Evolutionary conservation across 2,113 vertebrate genomes (phyloP), one percentile per base, ranked within the genome.

Genomic region (Propithecus coquereli): DNA sequence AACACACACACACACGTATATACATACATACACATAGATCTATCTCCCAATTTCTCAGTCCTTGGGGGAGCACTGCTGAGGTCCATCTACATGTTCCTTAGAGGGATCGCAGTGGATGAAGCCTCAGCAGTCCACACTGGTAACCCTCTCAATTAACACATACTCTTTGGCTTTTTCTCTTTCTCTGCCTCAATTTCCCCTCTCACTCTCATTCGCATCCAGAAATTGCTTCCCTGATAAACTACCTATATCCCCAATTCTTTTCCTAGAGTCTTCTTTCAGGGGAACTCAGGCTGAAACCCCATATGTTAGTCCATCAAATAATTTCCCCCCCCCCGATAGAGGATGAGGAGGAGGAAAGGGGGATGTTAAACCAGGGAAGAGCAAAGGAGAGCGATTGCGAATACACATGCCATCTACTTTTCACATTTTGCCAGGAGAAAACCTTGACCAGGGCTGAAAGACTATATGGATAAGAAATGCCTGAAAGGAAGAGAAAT

Each of bases 401-500:
- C 37, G 57, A 92, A 12, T 34, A 27, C 2, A 52, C 70, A 70
- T 18, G 54, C 7, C 54, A 65, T 6, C 47, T 12, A 20, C 13
- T 79, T 88, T 37, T 73, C 76, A 76, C 34, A 54, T 54, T 90
- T 74, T 94, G 20, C 68, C 52, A 70, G 11, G 9, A 79, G 80
- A 57, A 90, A 68, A 37, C n/a, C 45, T 76, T 73, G 30, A 43
- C 54, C 80, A 87, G 12, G 18, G 20, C 40, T 30, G 34, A 93
- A 71, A 76, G 50, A 70, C 34, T 34, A 18, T 8, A 47, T 40
- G 45, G 32, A 66, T n/a, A 65, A 87, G 57, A 84, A n/a, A 83
- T 45, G 86, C 68, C 83, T 90, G 63, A 93, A 96, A 83, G 83
- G 82, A 68, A 80, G 3, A n/a, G 4, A 9, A 11, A 13, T 23